Conservation (phyloP, 2,888 invertebrate genomes). For the Torymus texanus region DNA sequence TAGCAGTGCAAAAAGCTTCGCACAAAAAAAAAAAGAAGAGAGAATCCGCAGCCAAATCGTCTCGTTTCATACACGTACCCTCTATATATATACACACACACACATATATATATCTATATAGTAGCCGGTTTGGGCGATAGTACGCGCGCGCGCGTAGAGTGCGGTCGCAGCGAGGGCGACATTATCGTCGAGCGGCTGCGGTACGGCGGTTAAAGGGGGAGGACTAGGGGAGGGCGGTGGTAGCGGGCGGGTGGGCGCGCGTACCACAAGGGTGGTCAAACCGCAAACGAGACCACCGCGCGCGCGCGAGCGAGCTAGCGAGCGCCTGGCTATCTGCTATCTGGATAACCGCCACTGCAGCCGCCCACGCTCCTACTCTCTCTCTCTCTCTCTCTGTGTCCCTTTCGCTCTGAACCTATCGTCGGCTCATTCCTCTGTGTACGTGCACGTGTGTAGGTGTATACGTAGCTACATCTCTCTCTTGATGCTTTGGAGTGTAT, state of each 20-base stretch:
- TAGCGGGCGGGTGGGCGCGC: conserved; percentile 65
- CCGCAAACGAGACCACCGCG: conserved; percentile 75
- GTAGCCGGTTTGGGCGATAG: too few relatives aligned
- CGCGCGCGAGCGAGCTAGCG: conserved; percentile 39
- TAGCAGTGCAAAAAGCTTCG: neutral
- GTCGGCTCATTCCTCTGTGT: conserved; percentile 28
- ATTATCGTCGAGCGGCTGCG: conserved; percentile 71
- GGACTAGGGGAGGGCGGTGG: conserved; percentile 62
- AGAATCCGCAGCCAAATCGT: conserved; percentile 2
- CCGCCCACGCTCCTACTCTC: conserved; percentile 61
- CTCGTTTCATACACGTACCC: neutral
- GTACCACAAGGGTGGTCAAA: conserved; percentile 74
- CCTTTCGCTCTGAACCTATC: conserved; percentile 39
- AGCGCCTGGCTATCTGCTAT: conserved; percentile 74
- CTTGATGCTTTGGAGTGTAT: neutral
- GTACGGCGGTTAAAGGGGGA: conserved; percentile 68
- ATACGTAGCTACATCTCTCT: conserved; percentile 1
- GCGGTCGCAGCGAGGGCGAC: conserved; percentile 64
- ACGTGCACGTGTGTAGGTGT: conserved; percentile 44
- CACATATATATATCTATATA: too few relatives aligned
- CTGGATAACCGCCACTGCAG: conserved; percentile 73
- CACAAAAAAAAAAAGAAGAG: conserved; percentile 11
- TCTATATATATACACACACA: too few relatives aligned
- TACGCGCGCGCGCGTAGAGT: conserved; percentile 16
- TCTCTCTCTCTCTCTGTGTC: conserved; percentile 48